Conservation (phyloP, 2,888 invertebrate genomes). For the Hymenopus coronatus region DNA sequence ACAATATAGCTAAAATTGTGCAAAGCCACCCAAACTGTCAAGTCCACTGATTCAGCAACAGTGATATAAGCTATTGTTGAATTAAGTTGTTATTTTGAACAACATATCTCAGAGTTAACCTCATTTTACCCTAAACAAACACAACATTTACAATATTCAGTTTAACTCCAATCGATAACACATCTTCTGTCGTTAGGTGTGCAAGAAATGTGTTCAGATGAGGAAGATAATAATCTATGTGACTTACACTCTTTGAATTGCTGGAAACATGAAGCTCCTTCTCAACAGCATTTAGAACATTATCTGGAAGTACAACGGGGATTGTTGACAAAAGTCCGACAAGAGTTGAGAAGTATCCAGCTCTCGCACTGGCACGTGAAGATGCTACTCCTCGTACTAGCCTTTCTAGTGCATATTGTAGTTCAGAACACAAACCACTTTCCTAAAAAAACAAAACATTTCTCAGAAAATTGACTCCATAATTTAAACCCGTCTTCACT, state of each 20-base stretch:
- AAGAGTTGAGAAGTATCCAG: constrained; percentile 67
- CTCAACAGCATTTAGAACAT: constrained; percentile 59
- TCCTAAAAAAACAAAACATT: constrained; percentile 48
- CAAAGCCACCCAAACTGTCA: too few relatives aligned
- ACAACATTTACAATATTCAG: too few relatives aligned
- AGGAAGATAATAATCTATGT: not conserved
- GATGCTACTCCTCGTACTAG: constrained; percentile 71
- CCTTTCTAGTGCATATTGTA: constrained; percentile 65
- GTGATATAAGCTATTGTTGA: too few relatives aligned
- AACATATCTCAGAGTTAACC: too few relatives aligned
- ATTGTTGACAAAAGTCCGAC: constrained; percentile 58
- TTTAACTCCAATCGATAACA: too few relatives aligned
- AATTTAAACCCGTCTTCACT: too few relatives aligned
- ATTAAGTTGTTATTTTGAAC: too few relatives aligned
- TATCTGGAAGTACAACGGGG: constrained; percentile 51
- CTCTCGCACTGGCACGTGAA: constrained; percentile 59
- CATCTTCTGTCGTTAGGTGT: too few relatives aligned
- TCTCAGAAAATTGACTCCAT: too few relatives aligned
- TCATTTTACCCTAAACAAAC: too few relatives aligned
- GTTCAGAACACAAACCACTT: constrained; percentile 52
- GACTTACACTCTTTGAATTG: constrained; percentile 65
- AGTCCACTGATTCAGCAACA: too few relatives aligned
- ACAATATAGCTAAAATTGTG: too few relatives aligned
- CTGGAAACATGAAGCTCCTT: constrained; percentile 62
- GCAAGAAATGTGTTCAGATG: not conserved